These are phyloP conservation scores for Sitta europaea DNA, from an alignment of 2,113 vertebrate genomes.

Conservation along the genomic window DNA sequence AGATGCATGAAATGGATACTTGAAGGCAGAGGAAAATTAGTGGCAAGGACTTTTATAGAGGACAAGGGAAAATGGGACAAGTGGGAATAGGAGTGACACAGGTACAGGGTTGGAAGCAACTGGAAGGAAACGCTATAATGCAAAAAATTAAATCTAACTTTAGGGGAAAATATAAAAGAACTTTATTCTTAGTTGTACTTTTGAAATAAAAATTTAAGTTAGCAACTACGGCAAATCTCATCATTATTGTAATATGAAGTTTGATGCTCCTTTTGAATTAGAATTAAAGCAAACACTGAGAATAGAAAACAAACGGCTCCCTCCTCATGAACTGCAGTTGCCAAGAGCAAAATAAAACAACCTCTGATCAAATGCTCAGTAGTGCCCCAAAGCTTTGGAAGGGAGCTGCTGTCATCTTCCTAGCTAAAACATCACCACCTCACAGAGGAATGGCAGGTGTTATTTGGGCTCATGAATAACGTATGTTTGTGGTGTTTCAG, in stretches of 20 bases:
- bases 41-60: neutral
- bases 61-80: neutral
- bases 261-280: neutral
- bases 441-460: neutral
- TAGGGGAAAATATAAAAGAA: neutral
- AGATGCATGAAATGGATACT: neutral
- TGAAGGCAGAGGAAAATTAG: neutral
- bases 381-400: neutral
- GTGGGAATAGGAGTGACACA: neutral
- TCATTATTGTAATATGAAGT: neutral
- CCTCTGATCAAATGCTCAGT: neutral
- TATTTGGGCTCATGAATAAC: fast-evolving
- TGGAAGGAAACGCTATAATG: neutral
- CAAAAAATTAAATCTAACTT: neutral
- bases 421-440: neutral
- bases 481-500: neutral
- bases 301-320: neutral
- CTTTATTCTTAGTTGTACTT: neutral
- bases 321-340: neutral
- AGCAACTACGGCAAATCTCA: neutral
- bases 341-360: neutral
- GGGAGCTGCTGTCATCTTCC: neutral
- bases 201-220: neutral
- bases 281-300: neutral
- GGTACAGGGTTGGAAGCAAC: neutral